Evolutionary conservation across 92 coral and sea anemone genomes (phyloP).

Genomic region (Parazoanthus darwini): DNA sequence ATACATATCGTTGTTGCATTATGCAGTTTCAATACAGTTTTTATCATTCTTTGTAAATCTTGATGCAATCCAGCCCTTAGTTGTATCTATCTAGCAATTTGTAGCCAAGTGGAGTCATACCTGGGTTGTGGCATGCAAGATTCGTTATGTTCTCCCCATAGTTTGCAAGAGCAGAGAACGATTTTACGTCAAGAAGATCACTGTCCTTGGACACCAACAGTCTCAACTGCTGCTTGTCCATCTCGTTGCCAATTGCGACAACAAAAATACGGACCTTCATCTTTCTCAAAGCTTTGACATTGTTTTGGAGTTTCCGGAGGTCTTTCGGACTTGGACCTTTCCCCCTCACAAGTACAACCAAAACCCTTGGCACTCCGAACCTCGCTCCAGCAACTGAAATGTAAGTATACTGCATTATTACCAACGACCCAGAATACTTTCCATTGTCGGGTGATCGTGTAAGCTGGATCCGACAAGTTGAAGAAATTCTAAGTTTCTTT

Average conservation of each 20-base stretch:
- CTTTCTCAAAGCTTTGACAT: constrained; percentile 52
- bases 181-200: constrained; percentile 47
- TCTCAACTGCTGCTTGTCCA: constrained; percentile 43
- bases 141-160: constrained; percentile 49
- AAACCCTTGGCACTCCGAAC: constrained; percentile 66
- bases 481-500: too few species aligned
- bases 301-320: constrained; percentile 48
- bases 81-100: too few species aligned
- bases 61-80: too few species aligned
- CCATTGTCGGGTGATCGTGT: not conserved
- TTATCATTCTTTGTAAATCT: too few species aligned
- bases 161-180: constrained; percentile 46
- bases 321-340: constrained; percentile 52
- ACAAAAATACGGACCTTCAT: constrained; percentile 63
- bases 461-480: not conserved
- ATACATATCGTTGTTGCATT: too few species aligned
- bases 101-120: constrained; percentile 1
- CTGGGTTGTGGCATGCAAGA: constrained; percentile 50
- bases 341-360: constrained; percentile 59
- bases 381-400: constrained; percentile 51
- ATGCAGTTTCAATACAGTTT: too few species aligned
- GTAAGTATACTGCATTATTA: not conserved
- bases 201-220: constrained; percentile 41
- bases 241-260: constrained; percentile 64
- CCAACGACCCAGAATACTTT: not conserved